phyloP scores from a whole-genome alignment of 2,113 vertebrate genomes.

The Myodes glareolus region DNA sequence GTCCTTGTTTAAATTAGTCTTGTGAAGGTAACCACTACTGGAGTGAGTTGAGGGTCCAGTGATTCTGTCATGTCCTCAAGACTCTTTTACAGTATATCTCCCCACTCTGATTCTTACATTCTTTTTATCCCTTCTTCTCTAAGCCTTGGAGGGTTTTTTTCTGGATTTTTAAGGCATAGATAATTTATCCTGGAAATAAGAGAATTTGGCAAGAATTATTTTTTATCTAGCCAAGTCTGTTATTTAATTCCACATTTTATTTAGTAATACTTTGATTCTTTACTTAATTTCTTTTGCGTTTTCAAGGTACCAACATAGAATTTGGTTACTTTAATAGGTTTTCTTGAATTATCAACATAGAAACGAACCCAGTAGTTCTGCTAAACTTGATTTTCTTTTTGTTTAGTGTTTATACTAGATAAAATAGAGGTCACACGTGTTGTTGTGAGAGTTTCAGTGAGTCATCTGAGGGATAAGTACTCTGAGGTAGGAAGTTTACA shows the following conservation, averaged over 20 bases:
- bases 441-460: neutral
- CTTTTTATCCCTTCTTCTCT: neutral
- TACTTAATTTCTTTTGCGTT: neutral
- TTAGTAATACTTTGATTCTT: neutral
- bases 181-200: constrained; percentile 40
- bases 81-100: neutral
- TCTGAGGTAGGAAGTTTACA: neutral
- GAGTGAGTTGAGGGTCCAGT: too few species aligned
- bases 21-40: neutral
- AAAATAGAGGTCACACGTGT: neutral
- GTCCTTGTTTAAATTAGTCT: neutral
- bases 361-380: neutral
- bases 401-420: neutral
- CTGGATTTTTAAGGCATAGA: constrained; percentile 17
- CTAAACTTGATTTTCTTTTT: constrained; percentile 30
- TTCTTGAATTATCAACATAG: constrained; percentile 12
- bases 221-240: neutral
- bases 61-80: neutral
- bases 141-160: neutral
- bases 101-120: neutral
- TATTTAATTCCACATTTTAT: neutral
- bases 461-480: constrained; percentile 2
- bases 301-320: neutral
- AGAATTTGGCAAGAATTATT: constrained; percentile 23
- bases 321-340: constrained; percentile 22